phyloP scores from a whole-genome alignment of 2,113 vertebrate species.

The Hemiscyllium ocellatum region DNA sequence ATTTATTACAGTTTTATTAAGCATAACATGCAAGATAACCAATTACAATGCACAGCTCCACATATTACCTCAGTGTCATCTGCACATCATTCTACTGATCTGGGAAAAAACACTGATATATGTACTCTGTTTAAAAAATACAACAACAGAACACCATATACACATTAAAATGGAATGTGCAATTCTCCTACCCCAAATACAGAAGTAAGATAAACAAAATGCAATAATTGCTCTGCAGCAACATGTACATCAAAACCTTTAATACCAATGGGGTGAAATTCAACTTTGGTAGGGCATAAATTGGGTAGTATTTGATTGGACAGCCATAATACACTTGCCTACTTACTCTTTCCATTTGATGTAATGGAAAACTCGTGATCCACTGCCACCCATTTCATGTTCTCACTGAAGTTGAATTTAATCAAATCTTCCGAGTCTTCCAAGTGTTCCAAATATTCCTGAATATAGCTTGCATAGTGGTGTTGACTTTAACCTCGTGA shows the following conservation, averaged over 20 bases:
- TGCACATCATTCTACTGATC: conserved; percentile 16
- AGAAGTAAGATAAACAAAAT: conserved; percentile 13
- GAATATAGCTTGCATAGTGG: conserved; percentile 14
- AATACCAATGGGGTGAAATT: neutral
- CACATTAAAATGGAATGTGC: conserved; percentile 39
- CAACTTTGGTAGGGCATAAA: neutral
- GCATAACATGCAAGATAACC: conserved; percentile 17
- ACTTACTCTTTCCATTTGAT: neutral
- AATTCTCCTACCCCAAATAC: conserved; percentile 19
- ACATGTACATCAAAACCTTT: neutral
- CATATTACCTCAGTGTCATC: neutral
- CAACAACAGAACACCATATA: neutral
- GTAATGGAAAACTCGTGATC: neutral
- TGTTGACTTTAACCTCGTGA: conserved; percentile 13
- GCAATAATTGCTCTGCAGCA: conserved; percentile 16
- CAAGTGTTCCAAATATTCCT: neutral
- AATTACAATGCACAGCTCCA: conserved; percentile 17
- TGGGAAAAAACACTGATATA: neutral
- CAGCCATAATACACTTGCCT: neutral
- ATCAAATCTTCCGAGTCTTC: neutral
- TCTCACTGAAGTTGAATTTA: neutral
- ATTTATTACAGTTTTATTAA: neutral
- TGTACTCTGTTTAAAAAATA: neutral
- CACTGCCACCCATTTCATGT: neutral
- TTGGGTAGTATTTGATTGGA: neutral